These are phyloP conservation scores for Epistrophella euchroma DNA, from an alignment of 2,888 invertebrate species.

Conservation along the genomic window DNA sequence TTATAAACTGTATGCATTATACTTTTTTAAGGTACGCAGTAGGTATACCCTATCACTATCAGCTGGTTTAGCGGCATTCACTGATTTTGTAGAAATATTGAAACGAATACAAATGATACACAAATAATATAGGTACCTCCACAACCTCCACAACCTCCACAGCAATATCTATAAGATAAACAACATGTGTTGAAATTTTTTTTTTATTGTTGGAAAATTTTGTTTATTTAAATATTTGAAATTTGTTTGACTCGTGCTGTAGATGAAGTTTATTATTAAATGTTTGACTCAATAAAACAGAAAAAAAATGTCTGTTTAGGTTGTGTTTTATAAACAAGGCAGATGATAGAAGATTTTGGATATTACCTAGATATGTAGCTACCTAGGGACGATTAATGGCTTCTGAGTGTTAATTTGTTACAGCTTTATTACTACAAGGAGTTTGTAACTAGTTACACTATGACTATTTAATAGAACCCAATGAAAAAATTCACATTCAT, in stretches of 20 bases:
- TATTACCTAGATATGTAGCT: background rate
- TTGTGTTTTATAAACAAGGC: slow-evolving; percentile 2
- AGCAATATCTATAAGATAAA: slow-evolving; percentile 16
- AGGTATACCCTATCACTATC: background rate
- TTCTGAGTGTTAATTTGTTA: background rate
- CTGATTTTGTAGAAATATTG: slow-evolving; percentile 42
- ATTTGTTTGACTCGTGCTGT: slow-evolving; percentile 60
- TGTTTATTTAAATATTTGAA: slow-evolving; percentile 18
- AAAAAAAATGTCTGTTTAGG: background rate
- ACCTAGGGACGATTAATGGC: background rate
- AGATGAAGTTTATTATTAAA: slow-evolving; percentile 44
- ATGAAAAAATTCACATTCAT: no score
- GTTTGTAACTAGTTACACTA: no score
- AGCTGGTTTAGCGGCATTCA: slow-evolving; percentile 58
- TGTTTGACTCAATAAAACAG: slow-evolving; percentile 31
- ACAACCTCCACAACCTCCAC: no score
- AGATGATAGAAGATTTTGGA: slow-evolving; percentile 18
- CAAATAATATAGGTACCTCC: background rate
- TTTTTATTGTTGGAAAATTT: slow-evolving; percentile 20
- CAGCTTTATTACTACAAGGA: background rate
- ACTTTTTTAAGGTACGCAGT: background rate
- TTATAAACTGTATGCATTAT: background rate
- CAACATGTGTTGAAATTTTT: slow-evolving; percentile 50
- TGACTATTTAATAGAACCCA: no score
- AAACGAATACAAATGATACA: slow-evolving; percentile 54